Conservation (phyloP, 2,113 vertebrate genomes). For the Urocolius indicus region DNA sequence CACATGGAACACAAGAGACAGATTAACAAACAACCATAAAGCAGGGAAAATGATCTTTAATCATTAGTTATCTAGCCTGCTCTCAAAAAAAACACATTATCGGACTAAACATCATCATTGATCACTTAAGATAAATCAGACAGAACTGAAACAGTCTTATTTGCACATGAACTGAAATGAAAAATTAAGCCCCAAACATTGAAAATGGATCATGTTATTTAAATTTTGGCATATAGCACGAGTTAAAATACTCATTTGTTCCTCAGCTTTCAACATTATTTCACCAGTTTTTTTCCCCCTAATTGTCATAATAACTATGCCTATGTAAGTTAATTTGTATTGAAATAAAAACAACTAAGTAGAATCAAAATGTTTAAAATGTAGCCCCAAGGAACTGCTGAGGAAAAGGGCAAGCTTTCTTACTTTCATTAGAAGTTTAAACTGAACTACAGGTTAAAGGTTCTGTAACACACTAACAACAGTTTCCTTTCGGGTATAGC, state of each 20-base stretch:
- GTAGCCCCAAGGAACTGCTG: slow-evolving; percentile 19
- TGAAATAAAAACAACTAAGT: slow-evolving; percentile 24
- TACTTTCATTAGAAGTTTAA: slow-evolving; percentile 32
- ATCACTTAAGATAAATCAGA: slow-evolving; percentile 60
- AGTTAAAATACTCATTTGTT: background rate
- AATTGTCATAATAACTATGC: slow-evolving; percentile 9
- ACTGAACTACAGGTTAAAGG: slow-evolving; percentile 51
- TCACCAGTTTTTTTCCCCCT: background rate
- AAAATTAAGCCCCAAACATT: background rate
- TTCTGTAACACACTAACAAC: slow-evolving; percentile 50
- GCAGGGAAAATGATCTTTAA: background rate
- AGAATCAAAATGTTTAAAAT: slow-evolving; percentile 35
- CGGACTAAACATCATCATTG: background rate
- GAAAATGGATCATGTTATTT: background rate
- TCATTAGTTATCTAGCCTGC: slow-evolving; percentile 4
- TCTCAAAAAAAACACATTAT: background rate
- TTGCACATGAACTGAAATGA: slow-evolving; percentile 48
- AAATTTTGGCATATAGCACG: background rate
- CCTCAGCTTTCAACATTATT: background rate
- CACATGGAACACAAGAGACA: background rate
- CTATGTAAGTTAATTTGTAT: slow-evolving; percentile 10
- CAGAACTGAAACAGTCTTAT: slow-evolving; percentile 62
- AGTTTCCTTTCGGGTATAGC: slow-evolving; percentile 51
- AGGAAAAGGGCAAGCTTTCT: slow-evolving; percentile 5
- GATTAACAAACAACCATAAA: background rate